Evolutionary conservation across 2,797 vertebrate genomes (phyloP), one percentile per base, ranked within the genome.

Genomic region (Diglossa cyanea): DNA sequence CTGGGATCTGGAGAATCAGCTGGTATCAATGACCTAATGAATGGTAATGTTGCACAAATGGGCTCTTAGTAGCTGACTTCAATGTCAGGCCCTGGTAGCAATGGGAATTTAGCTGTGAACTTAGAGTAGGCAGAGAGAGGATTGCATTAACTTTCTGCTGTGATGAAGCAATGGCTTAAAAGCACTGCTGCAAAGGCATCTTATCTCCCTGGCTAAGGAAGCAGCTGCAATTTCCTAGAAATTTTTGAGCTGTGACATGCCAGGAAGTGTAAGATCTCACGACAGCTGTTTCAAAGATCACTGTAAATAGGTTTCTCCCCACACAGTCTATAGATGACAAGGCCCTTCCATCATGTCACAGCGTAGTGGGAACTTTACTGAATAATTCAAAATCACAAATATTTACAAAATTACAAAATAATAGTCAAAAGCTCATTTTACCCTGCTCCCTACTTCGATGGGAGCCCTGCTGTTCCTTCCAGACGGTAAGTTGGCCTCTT

Each of bases 381-480:
- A 73, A 47, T 74, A 74, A 79, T 86, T 89, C 81, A 85, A 87
- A 93, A 78, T 70, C 31, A 73, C 70, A 93, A 91, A 94, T 94
- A 95, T 94, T 96, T 96, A 90, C 87, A 78, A 50, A 95, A 91
- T 89, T 88, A 58, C 86, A 91, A 81, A 96, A 91, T 83, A 93
- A 91, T 83, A 51, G 79, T 80, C 72, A 76, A 90, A 77, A 86
- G 55, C 86, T 92, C 72, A 15, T 86, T 96, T 88, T 89, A 78
- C 67, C 77, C 93, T 47, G 40, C 82, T 96, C 81, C 57, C 62
- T 81, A 1, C 60, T 95, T 95, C 0, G 2, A 74, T 86, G 62
- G 80, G 88, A 96, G 83, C 80, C 94, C 80, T 95, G 76, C 86
- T 95, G 94, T 92, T 95, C 74, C 75, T 94, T 97, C 93, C 94